Conservation (phyloP, 2,113 vertebrate genomes). For the Tychaedon coryphoeus region DNA sequence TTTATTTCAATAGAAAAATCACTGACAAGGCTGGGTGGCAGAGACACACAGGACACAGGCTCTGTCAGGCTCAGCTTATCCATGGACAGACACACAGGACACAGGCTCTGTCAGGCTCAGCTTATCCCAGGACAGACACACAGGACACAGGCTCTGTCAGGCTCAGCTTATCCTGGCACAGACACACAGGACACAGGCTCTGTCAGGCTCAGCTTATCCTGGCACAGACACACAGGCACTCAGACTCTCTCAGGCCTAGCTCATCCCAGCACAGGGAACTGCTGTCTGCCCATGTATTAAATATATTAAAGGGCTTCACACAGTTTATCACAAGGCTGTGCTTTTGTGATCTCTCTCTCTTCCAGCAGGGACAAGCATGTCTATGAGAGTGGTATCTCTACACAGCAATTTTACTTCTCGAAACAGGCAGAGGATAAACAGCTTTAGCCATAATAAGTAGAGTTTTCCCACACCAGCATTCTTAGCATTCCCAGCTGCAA, state of each 20-base stretch:
- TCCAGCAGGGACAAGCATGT: background rate
- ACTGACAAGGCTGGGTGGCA: background rate
- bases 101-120: no score
- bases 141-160: no score
- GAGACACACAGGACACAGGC: background rate
- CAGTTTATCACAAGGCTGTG: background rate
- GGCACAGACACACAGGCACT: background rate
- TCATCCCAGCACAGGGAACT: no score
- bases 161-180: no score
- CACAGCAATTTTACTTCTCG: background rate
- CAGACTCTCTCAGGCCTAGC: background rate
- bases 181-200: background rate
- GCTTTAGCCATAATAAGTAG: background rate
- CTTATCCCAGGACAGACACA: no score
- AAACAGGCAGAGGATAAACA: background rate
- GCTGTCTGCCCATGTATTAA: background rate
- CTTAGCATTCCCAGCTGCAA: background rate
- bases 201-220: background rate
- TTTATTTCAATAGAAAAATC: background rate
- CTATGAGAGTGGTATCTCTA: background rate
- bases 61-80: no score
- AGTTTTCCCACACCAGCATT: background rate
- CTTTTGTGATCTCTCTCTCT: background rate
- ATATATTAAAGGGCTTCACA: background rate
- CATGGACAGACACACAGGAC: no score